These are phyloP conservation scores for Agrochola lychnidis DNA, from an alignment of 2,888 invertebrate genomes.

Conservation along the genomic window DNA sequence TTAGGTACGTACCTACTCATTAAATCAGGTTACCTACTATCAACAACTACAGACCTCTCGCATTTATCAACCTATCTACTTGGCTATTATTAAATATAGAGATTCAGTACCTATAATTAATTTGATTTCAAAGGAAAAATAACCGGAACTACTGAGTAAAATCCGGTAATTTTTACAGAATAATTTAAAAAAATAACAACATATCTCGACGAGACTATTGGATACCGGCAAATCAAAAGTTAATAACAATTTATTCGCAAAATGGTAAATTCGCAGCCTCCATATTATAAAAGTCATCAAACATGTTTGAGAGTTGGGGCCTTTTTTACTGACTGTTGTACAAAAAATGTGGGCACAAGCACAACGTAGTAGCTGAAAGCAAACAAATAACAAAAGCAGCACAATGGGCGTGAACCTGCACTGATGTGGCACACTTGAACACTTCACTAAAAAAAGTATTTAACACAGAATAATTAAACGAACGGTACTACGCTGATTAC, in stretches of 20 bases:
- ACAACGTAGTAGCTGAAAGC: constrained; percentile 64
- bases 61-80: not conserved
- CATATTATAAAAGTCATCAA: not conserved
- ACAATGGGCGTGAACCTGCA: constrained; percentile 66
- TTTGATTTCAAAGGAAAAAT: not conserved
- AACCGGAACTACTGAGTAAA: not conserved
- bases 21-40: constrained; percentile 17
- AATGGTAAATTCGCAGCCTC: not conserved
- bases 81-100: not conserved
- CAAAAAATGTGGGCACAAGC: constrained; percentile 53
- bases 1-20: constrained; percentile 4
- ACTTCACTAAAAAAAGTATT: constrained; percentile 63
- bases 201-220: not conserved
- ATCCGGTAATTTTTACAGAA: not conserved
- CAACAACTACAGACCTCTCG: not conserved
- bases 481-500: constrained; percentile 71
- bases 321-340: constrained; percentile 50
- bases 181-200: not conserved
- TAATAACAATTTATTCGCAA: not conserved
- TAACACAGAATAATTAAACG: constrained; percentile 57
- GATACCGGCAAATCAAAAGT: not conserved
- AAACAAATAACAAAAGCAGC: constrained; percentile 75
- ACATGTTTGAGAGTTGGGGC: not conserved
- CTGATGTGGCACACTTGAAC: constrained; percentile 56
- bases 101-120: not conserved